Percentiles rank a stretch among this genome's conserved stretches.
phyloP scores from a whole-genome alignment of 2,113 vertebrate species.

The Alces alces region DNA sequence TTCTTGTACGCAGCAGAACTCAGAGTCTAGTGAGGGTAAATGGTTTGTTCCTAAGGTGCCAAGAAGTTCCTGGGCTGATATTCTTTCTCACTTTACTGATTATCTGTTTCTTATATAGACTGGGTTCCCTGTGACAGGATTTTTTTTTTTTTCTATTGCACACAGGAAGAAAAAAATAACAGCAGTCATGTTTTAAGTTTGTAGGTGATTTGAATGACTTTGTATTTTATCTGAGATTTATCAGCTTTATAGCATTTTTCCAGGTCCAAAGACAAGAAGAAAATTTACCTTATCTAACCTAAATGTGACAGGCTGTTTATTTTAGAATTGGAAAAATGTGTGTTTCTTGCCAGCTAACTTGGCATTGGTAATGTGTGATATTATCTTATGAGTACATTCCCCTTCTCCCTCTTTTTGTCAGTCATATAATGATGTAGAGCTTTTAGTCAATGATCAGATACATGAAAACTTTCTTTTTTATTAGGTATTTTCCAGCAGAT shows the following conservation, averaged over 20 bases:
- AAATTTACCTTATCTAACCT: not conserved
- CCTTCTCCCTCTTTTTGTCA: not conserved
- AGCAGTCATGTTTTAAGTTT: not conserved
- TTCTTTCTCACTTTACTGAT: not conserved
- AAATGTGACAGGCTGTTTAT: not conserved
- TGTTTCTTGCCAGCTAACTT: not conserved
- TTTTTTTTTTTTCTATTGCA: not conserved
- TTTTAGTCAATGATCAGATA: not conserved
- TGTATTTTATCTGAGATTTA: conserved; percentile 18
- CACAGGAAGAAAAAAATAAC: not conserved
- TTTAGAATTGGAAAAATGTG: not conserved
- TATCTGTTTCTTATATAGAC: not conserved
- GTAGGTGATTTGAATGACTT: not conserved
- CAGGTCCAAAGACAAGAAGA: not conserved
- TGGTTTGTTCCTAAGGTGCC: not conserved
- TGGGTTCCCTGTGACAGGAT: not conserved
- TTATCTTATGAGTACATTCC: not conserved
- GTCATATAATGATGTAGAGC: not conserved
- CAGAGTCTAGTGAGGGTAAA: not conserved
- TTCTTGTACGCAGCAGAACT: not conserved
- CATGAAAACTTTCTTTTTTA: conserved; percentile 9
- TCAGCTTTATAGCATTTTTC: not conserved
- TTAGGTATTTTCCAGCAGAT: conserved; percentile 93
- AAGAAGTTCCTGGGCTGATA: not conserved
- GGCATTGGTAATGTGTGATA: not conserved